Conservation (phyloP, 2,888 invertebrate genomes). For the Macropis europaea region DNA sequence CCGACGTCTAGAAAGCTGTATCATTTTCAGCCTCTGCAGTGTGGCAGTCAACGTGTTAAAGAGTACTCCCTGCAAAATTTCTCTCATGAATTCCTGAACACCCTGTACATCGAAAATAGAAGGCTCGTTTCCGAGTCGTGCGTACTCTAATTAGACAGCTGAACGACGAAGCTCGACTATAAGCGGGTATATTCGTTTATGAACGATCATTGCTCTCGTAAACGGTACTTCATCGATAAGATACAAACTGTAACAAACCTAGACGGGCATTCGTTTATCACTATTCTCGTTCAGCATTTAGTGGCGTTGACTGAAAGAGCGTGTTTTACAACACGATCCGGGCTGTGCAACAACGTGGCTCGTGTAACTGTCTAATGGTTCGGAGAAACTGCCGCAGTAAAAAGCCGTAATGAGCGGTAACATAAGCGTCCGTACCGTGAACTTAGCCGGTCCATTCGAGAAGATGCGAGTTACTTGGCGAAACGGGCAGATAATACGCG, state of each 20-base stretch:
- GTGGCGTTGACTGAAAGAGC: conserved; percentile 2
- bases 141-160: conserved; percentile 30
- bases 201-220: conserved; percentile 43
- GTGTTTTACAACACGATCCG: conserved; percentile 27
- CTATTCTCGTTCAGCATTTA: conserved; percentile 37
- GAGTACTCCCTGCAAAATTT: too few relatives aligned
- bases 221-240: conserved; percentile 14
- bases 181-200: conserved; percentile 12
- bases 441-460: conserved; percentile 39
- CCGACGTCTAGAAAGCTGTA: too few relatives aligned
- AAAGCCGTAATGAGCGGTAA: conserved; percentile 55
- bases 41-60: too few relatives aligned
- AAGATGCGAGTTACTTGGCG: conserved; percentile 29
- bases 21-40: too few relatives aligned
- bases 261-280: conserved; percentile 35
- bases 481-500: conserved; percentile 42
- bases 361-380: conserved; percentile 53
- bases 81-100: too few relatives aligned
- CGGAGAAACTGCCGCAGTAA: conserved; percentile 53
- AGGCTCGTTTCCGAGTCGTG: neutral
- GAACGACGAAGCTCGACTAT: conserved; percentile 38
- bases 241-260: conserved; percentile 23
- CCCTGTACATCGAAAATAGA: conserved; percentile 20
- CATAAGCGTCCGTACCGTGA: conserved; percentile 57
- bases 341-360: neutral